A percentile compares a stretch with the other conserved stretches of the same genome.
These are phyloP conservation scores for Hyposoter dolosus DNA, from an alignment of 2,888 invertebrate species.

Conservation along the genomic window DNA sequence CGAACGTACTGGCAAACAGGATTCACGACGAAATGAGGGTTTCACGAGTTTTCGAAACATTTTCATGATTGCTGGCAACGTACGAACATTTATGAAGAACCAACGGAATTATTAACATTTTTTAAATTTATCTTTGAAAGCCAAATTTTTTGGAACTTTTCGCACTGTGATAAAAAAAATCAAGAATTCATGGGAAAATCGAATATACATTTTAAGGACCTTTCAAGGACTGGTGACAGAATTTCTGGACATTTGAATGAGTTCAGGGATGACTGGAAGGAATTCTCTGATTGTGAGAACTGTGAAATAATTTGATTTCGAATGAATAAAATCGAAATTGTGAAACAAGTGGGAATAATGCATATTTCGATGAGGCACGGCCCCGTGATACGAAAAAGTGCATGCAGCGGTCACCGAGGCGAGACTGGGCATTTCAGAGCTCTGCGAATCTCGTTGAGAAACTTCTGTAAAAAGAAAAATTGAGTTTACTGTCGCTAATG, in stretches of 20 bases:
- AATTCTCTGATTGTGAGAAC: too few species aligned
- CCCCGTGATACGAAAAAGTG: slow-evolving; percentile 17
- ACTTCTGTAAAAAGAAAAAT: slow-evolving; percentile 50
- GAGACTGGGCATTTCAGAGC: slow-evolving; percentile 27
- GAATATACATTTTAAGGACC: too few species aligned
- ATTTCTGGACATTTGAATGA: too few species aligned
- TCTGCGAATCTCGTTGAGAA: slow-evolving; percentile 14
- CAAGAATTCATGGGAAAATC: too few species aligned
- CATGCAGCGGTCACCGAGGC: slow-evolving; percentile 2
- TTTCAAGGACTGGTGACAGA: too few species aligned
- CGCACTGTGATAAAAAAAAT: too few species aligned
- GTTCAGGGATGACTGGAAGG: too few species aligned
- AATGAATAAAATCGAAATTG: neutral
- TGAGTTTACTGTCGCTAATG: slow-evolving; percentile 59
- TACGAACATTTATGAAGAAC: neutral
- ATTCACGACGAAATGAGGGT: neutral
- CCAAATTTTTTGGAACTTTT: too few species aligned
- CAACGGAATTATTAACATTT: neutral
- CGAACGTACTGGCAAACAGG: too few species aligned
- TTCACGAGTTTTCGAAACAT: neutral
- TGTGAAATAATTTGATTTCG: neutral
- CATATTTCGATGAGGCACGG: neutral
- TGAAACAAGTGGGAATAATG: neutral
- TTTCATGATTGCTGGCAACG: neutral
- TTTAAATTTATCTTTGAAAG: too few species aligned